Conservation (phyloP, 1,140 invertebrate genomes). For the Coelopa frigida region DNA sequence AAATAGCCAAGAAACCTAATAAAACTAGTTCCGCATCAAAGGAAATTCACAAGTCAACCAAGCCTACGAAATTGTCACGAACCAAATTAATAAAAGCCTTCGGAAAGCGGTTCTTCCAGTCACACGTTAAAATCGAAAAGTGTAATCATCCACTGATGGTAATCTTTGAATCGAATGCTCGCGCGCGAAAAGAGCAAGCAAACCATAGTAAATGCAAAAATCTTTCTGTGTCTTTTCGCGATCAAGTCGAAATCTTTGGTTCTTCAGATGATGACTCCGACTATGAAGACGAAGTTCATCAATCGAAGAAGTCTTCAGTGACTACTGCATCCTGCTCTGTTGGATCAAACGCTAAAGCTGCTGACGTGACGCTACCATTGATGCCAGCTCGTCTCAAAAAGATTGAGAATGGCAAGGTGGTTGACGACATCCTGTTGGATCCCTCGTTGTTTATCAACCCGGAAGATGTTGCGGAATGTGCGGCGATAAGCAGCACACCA, state of each 20-base stretch:
- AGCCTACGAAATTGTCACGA: constrained; percentile 11
- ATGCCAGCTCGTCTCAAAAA: constrained; percentile 12
- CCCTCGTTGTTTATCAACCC: constrained; percentile 10
- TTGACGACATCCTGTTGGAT: constrained; percentile 14
- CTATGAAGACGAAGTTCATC: constrained; percentile 5
- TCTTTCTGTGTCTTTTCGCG: constrained; percentile 17
- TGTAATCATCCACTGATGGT: constrained; percentile 12
- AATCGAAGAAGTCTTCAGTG: neutral
- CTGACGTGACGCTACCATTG: neutral
- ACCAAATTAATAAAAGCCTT: constrained; percentile 11
- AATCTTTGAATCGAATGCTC: constrained; percentile 7
- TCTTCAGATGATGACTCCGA: constrained; percentile 11
- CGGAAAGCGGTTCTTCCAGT: constrained; percentile 12
- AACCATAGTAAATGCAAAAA: constrained; percentile 13
- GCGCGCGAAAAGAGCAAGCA: constrained; percentile 1
- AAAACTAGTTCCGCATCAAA: constrained; percentile 5
- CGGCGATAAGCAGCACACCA: constrained; percentile 8
- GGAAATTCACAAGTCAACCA: no score
- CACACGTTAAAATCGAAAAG: constrained; percentile 8
- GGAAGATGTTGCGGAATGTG: no score
- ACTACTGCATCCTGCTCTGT: constrained; percentile 1
- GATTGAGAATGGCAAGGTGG: constrained; percentile 16
- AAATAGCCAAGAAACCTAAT: neutral
- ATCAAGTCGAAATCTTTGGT: constrained; percentile 19
- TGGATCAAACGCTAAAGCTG: neutral